Evolutionary conservation across 2,888 invertebrate genomes (phyloP).

Genomic region (Agrilus cyanescens): DNA sequence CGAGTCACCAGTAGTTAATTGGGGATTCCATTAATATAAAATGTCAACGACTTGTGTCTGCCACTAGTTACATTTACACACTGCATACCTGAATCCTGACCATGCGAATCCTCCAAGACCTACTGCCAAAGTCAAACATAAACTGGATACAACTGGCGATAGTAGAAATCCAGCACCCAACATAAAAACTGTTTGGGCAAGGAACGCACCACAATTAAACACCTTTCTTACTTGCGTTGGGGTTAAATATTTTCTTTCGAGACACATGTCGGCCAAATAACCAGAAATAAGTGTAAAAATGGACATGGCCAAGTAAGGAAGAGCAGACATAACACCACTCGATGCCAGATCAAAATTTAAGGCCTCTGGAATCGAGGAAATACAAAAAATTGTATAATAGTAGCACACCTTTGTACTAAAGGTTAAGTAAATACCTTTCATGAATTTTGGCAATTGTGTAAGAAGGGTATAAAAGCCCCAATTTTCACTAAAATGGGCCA

Average conservation of each 20-base stretch:
- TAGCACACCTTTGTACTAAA: neutral
- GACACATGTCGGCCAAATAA: constrained; percentile 69
- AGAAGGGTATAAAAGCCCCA: constrained; percentile 84
- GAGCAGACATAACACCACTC: constrained; percentile 72
- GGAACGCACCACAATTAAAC: constrained; percentile 64
- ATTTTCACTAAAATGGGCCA: constrained; percentile 78
- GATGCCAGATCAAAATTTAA: constrained; percentile 60
- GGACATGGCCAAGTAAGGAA: constrained; percentile 85
- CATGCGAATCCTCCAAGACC: constrained; percentile 88
- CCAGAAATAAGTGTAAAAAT: constrained; percentile 69
- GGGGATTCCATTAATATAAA: no score
- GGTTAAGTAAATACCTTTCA: constrained; percentile 48
- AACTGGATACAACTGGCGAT: constrained; percentile 55
- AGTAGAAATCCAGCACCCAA: constrained; percentile 64
- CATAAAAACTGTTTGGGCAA: constrained; percentile 77
- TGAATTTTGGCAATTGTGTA: constrained; percentile 71
- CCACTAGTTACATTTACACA: no score
- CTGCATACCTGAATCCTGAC: constrained; percentile 70
- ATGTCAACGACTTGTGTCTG: no score
- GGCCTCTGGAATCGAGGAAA: constrained; percentile 45
- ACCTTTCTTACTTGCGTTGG: constrained; percentile 58
- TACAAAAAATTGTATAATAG: neutral
- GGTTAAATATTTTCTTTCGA: constrained; percentile 49
- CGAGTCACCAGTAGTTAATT: no score
- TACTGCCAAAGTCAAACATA: constrained; percentile 77